Evolutionary conservation across 2,113 vertebrate genomes (phyloP).

Genomic region (Erythrocercus mccallii): DNA sequence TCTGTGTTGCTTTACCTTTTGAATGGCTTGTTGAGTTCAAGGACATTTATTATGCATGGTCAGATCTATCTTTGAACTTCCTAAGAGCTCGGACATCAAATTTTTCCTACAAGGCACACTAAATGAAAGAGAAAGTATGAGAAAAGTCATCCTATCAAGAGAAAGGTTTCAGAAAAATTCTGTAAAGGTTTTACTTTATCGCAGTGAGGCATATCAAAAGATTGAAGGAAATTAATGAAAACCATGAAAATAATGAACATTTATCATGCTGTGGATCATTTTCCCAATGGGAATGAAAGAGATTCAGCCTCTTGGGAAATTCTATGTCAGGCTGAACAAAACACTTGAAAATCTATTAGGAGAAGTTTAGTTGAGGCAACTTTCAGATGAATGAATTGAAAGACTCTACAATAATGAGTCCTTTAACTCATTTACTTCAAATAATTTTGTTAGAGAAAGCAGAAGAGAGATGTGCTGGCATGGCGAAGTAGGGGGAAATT

Average conservation of each 20-base stretch:
- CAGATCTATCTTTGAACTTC: neutral
- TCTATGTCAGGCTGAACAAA: conserved; percentile 1
- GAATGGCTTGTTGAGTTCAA: neutral
- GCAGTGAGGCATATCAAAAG: neutral
- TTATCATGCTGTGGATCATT: neutral
- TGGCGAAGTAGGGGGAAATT: neutral
- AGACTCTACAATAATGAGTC: neutral
- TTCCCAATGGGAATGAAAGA: neutral
- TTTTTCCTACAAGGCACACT: neutral
- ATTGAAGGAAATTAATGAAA: neutral
- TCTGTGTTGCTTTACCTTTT: neutral
- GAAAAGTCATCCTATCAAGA: neutral
- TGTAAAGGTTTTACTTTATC: neutral
- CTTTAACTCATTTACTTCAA: neutral
- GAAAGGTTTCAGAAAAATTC: neutral
- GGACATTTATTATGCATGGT: neutral
- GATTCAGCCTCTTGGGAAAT: neutral
- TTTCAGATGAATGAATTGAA: neutral
- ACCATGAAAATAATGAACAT: neutral
- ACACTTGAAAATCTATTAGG: conserved; percentile 7
- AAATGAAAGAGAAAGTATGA: neutral
- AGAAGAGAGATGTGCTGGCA: neutral
- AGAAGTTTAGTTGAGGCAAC: neutral
- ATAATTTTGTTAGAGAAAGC: neutral
- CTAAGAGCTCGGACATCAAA: neutral